A percentile compares a stretch with the other conserved stretches of the same genome.
Conservation (phyloP, 2,888 invertebrate genomes). For the Hybos culiciformis region DNA sequence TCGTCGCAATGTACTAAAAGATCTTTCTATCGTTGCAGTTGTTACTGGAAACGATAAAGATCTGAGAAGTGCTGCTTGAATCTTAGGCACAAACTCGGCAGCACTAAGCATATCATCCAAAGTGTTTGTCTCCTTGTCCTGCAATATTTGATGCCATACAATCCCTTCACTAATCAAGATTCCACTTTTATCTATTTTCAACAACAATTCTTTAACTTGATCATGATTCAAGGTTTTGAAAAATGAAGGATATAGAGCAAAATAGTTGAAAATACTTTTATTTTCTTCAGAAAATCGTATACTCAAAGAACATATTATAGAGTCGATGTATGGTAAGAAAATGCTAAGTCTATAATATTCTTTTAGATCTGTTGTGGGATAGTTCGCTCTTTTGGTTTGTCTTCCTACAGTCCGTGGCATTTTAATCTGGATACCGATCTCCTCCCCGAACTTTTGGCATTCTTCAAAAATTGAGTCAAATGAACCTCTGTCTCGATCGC, state of each 20-base stretch:
- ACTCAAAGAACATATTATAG: neutral
- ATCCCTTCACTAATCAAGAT: too few relatives aligned
- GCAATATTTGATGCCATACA: neutral
- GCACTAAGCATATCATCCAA: too few relatives aligned
- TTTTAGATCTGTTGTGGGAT: neutral
- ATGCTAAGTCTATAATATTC: constrained; percentile 3
- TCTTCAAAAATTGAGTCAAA: neutral
- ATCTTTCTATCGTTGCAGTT: neutral
- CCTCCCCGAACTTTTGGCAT: neutral
- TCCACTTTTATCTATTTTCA: too few relatives aligned
- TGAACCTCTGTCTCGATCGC: neutral
- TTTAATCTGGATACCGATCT: neutral
- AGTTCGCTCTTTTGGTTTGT: constrained; percentile 1
- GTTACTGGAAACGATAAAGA: neutral
- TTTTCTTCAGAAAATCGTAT: neutral
- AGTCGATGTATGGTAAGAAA: neutral
- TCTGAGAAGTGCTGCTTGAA: neutral
- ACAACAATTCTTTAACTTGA: too few relatives aligned
- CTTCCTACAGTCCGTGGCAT: constrained; percentile 1
- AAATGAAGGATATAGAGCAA: too few relatives aligned
- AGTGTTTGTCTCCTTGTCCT: too few relatives aligned
- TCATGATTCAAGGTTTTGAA: too few relatives aligned
- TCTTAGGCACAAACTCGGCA: too few relatives aligned
- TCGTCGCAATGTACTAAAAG: neutral
- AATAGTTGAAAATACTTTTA: too few relatives aligned